Evolutionary conservation across 30 jellyfish, hydroid and myxozoan species (phyloP).

Genomic region (Turritopsis dohrnii): DNA sequence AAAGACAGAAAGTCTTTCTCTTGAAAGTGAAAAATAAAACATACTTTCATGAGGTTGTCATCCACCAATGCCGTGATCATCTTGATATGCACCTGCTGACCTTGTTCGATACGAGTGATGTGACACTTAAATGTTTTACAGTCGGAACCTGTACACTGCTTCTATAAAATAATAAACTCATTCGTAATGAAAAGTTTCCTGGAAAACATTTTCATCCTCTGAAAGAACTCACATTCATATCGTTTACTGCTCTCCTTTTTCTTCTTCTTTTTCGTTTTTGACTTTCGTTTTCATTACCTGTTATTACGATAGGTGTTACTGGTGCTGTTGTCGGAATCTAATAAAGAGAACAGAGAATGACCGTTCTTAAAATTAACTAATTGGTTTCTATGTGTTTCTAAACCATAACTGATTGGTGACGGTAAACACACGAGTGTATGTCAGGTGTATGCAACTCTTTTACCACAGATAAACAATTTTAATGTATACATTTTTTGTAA

Average conservation of each 20-base stretch:
- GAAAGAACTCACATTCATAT: neutral
- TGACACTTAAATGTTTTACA: neutral
- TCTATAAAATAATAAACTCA: neutral
- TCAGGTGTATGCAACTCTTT: too few species aligned
- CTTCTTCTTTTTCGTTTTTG: neutral
- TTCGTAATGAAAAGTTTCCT: too few species aligned
- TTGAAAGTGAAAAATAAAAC: neutral
- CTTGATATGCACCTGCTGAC: neutral
- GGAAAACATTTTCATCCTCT: neutral
- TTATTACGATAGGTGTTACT: neutral
- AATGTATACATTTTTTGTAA: too few species aligned
- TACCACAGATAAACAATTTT: too few species aligned
- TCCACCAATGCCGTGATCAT: neutral
- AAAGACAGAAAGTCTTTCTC: too few species aligned
- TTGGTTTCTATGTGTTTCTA: too few species aligned
- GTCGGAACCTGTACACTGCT: neutral
- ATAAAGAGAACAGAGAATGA: neutral
- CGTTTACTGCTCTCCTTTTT: neutral
- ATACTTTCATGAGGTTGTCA: slow-evolving; percentile 4
- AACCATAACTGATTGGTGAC: too few species aligned
- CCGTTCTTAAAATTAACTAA: too few species aligned
- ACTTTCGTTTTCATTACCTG: neutral
- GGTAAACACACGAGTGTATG: too few species aligned
- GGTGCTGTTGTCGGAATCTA: neutral
- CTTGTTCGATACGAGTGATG: neutral